phyloP scores from a whole-genome alignment of 2,113 vertebrate genomes.

The Hippocampus barbouri region DNA sequence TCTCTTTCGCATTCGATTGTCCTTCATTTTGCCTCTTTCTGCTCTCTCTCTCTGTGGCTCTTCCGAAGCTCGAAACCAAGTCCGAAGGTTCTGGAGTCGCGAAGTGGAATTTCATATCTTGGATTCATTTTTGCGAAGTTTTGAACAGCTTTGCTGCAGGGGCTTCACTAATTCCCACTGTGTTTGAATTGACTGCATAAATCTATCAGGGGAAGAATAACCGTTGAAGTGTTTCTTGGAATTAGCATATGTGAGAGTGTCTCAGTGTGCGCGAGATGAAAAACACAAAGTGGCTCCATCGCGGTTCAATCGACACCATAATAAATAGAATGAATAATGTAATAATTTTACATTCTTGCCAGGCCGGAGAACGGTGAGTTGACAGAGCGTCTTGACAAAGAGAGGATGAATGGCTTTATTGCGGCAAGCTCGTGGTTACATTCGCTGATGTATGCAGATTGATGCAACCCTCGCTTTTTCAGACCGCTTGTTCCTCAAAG shows the following conservation, averaged over 20 bases:
- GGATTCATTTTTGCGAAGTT: constrained; percentile 33
- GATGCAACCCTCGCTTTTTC: constrained; percentile 43
- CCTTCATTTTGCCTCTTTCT: background rate
- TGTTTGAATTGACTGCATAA: constrained; percentile 46
- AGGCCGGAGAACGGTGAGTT: constrained; percentile 16
- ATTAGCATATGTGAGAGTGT: constrained; percentile 16
- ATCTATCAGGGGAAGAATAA: constrained; percentile 26
- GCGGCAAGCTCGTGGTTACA: constrained; percentile 31
- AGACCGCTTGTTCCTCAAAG: constrained; percentile 44
- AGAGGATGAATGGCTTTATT: constrained; percentile 49
- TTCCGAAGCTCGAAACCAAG: background rate
- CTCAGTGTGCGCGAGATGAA: constrained; percentile 10
- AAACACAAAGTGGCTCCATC: constrained; percentile 8
- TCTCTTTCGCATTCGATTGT: background rate
- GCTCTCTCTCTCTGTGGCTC: background rate
- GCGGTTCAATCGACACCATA: constrained; percentile 17
- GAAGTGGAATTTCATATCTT: no score
- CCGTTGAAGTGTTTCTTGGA: constrained; percentile 21
- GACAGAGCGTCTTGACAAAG: constrained; percentile 39
- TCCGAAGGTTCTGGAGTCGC: constrained; percentile 11
- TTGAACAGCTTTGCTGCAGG: constrained; percentile 26
- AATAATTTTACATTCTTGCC: constrained; percentile 35
- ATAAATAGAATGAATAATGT: constrained; percentile 54
- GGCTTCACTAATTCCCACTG: constrained; percentile 37
- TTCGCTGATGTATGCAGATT: constrained; percentile 50